A percentile compares a stretch with the other conserved stretches of the same genome.
phyloP scores from a whole-genome alignment of 2,797 vertebrate species.

The Mallotus villosus region DNA sequence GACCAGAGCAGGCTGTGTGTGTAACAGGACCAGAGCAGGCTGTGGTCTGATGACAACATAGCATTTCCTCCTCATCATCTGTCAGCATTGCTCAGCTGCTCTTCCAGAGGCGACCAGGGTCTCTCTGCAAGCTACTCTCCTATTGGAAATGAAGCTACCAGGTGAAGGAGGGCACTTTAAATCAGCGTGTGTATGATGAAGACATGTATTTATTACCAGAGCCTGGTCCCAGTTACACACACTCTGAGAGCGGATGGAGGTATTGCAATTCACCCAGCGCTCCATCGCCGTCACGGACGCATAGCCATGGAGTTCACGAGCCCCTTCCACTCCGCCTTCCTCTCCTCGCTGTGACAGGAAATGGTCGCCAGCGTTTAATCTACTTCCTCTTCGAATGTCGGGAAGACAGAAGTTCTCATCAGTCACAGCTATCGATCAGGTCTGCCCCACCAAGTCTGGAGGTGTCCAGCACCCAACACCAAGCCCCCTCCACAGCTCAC shows the following conservation, averaged over 20 bases:
- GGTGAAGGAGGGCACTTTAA: too few species aligned
- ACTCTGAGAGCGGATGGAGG: background rate
- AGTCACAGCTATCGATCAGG: conserved; percentile 70
- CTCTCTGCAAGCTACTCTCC: too few species aligned
- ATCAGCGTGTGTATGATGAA: too few species aligned
- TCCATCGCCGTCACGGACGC: background rate
- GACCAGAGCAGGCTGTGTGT: too few species aligned
- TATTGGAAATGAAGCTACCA: too few species aligned
- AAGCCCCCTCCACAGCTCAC: too few species aligned
- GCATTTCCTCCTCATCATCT: too few species aligned
- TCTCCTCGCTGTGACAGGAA: conserved; percentile 51
- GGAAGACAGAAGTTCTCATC: conserved; percentile 70
- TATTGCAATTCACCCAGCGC: background rate
- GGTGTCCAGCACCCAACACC: conserved; percentile 30
- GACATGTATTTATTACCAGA: too few species aligned
- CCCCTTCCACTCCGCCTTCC: conserved; percentile 40
- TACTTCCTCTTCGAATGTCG: conserved; percentile 72
- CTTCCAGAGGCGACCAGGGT: too few species aligned
- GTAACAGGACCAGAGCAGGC: too few species aligned
- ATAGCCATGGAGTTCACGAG: background rate
- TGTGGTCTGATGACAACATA: too few species aligned
- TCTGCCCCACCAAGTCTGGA: conserved; percentile 45
- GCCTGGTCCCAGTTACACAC: background rate
- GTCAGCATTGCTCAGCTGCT: too few species aligned
- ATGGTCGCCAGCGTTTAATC: conserved; percentile 62